Evolutionary conservation across 2,113 vertebrate genomes (phyloP).

Genomic region (Tricholaema leucomelas): DNA sequence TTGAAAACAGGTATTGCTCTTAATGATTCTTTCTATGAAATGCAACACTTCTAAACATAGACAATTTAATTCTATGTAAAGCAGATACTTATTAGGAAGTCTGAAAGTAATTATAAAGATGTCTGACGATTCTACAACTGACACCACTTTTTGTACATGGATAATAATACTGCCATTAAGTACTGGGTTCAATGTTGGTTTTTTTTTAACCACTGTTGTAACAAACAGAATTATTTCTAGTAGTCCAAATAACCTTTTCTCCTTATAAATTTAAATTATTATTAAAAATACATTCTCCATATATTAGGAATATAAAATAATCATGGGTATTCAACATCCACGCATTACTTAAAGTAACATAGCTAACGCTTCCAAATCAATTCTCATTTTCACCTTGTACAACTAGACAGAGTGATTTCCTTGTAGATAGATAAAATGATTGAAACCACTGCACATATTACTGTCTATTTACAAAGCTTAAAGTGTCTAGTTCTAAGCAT

Average conservation of each 20-base stretch:
- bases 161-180: background rate
- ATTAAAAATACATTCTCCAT: background rate
- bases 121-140: background rate
- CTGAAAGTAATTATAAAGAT: background rate
- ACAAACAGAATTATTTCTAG: background rate
- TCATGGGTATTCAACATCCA: background rate
- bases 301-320: background rate
- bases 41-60: background rate
- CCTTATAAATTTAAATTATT: background rate
- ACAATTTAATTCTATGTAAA: background rate
- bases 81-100: background rate
- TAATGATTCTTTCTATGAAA: background rate
- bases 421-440: background rate
- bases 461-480: background rate
- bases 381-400: background rate
- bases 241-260: background rate
- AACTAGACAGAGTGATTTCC: background rate
- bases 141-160: background rate
- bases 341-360: background rate
- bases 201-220: background rate
- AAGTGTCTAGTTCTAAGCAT: background rate
- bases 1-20: background rate
- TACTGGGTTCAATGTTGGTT: background rate
- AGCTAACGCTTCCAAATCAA: background rate
- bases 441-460: background rate